Base-by-base conservation (phyloP, 2,888 invertebrate species). In the Dolichomitus sp. region DNA sequence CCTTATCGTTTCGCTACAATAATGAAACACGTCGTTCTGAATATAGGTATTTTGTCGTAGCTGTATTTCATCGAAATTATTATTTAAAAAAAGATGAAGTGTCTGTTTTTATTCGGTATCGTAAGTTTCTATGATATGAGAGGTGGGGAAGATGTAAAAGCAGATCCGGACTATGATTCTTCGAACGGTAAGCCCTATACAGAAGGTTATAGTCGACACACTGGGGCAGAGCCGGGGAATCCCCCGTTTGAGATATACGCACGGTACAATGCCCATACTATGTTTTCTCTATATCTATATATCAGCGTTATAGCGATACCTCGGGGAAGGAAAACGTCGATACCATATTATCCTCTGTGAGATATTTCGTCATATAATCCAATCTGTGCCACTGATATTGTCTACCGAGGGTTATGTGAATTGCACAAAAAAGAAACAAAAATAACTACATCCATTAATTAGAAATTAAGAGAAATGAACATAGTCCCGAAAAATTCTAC, bases 311-410 rank as follows among this genome's bases (percentile, higher is more conserved):
- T 19, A 23, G 57, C 37, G 72, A 59, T 75, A 69, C 57, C 65
- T 52, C 42, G 19, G 54, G 70, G 50, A 76, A 61, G 65, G 54
- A 76, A 76, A 75, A 81, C 63, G 70, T 70, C 63, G 70, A 76
- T 80, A 72, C 54, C 65, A 70, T 69, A 70, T 70, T 75, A 80
- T 80, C 75, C 70, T 70, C 54, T 6, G 57, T 70, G 75, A 80
- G 65, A 80, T 80, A 80, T 80, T 70, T 75, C 80, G 69, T 70
- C 70, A 75, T 63, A 74, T 80, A 80, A 69, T 80, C 80, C 74
- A 75, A 75, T 80, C 75, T 75, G 45, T 80, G 80, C 69, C 65
- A 75, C 75, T 70, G 80, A 70, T 81, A 70, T 65, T 19, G 75
- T 65, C 70, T 70, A 54, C 27, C 70, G 75, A 70, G 75, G 69